These are phyloP conservation scores for Myxocyprinus asiaticus DNA, from an alignment of 2,113 vertebrate species.

Conservation along the genomic window DNA sequence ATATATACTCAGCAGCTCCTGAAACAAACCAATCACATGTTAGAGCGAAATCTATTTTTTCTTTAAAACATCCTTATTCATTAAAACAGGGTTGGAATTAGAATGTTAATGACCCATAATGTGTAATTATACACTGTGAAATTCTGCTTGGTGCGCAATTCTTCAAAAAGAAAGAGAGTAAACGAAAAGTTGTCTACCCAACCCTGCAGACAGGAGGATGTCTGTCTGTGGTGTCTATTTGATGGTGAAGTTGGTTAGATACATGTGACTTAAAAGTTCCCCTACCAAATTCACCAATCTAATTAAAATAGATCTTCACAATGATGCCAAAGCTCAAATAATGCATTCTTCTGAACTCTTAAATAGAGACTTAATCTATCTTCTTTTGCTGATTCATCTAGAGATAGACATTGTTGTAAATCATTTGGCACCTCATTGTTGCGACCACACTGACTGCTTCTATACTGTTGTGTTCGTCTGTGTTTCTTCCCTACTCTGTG, in stretches of 20 bases:
- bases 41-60: slow-evolving; percentile 48
- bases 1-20: slow-evolving; percentile 60
- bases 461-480: background rate
- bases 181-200: background rate
- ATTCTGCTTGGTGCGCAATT: slow-evolving; percentile 41
- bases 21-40: slow-evolving; percentile 65
- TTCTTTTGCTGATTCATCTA: background rate
- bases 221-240: slow-evolving; percentile 5
- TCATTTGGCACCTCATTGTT: background rate
- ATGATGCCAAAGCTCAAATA: background rate
- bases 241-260: background rate
- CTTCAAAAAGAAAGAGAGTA: slow-evolving; percentile 22
- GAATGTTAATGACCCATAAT: slow-evolving; percentile 64
- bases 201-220: background rate
- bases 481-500: no score
- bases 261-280: no score
- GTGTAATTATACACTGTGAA: slow-evolving; percentile 68
- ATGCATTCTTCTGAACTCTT: background rate
- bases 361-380: slow-evolving; percentile 9
- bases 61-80: slow-evolving; percentile 52
- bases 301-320: slow-evolving; percentile 1
- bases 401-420: slow-evolving; percentile 15
- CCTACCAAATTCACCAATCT: background rate
- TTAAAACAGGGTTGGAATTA: slow-evolving; percentile 54
- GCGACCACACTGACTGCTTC: background rate